phyloP scores from a whole-genome alignment of 2,797 vertebrate species.

The Natrix natrix region DNA sequence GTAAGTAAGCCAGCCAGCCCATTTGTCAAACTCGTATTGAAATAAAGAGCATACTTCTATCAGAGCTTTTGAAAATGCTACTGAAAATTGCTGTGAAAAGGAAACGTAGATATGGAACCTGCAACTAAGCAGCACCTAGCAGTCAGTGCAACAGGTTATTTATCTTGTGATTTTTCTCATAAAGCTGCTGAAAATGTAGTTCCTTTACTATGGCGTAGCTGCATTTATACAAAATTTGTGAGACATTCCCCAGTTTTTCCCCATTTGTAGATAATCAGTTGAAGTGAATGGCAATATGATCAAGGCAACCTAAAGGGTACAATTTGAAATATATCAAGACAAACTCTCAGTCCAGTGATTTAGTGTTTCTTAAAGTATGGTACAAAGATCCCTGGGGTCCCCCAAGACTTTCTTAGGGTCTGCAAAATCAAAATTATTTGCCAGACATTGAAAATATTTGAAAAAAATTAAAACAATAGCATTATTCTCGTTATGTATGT shows the following conservation, averaged over 20 bases:
- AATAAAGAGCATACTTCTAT: background rate
- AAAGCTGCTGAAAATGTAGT: background rate
- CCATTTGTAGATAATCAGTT: background rate
- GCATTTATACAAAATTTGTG: background rate
- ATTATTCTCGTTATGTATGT: too few species aligned
- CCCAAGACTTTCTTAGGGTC: background rate
- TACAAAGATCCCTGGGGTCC: background rate
- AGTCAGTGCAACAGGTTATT: background rate
- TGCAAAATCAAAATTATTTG: background rate
- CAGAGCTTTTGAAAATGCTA: background rate
- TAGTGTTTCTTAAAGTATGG: background rate
- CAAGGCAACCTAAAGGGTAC: background rate
- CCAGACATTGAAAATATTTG: background rate
- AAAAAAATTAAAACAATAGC: background rate
- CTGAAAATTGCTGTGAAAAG: background rate
- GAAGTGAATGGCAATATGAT: background rate
- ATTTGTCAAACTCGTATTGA: conserved; percentile 8
- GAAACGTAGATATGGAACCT: background rate
- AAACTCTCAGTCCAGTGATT: background rate
- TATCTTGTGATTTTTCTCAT: background rate
- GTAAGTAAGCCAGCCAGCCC: background rate
- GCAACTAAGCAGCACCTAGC: background rate
- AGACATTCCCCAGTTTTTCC: background rate
- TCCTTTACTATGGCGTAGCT: background rate
- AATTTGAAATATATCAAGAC: background rate